Evolutionary conservation across 2,113 vertebrate genomes (phyloP).

Genomic region (Chelonoidis abingdonii): DNA sequence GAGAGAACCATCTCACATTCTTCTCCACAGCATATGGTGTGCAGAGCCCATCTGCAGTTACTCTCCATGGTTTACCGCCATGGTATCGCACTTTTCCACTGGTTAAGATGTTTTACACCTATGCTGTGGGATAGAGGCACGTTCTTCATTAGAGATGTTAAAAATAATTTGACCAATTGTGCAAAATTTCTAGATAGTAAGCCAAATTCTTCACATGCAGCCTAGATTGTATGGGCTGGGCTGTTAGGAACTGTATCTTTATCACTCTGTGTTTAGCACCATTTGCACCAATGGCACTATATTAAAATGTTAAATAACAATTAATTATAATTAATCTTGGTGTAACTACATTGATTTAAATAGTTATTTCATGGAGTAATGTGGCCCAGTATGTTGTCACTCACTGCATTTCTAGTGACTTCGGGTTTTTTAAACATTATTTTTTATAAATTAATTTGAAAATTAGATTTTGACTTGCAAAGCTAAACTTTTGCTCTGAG

Average conservation of each 20-base stretch:
- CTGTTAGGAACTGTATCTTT: neutral
- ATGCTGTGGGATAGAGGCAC: neutral
- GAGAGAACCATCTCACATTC: neutral
- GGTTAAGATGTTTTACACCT: neutral
- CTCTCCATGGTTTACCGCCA: neutral
- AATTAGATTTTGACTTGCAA: conserved; percentile 63
- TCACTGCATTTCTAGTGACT: neutral
- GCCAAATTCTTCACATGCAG: neutral
- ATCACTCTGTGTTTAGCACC: neutral
- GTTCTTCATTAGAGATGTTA: neutral
- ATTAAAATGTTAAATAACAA: conserved; percentile 42
- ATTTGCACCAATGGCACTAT: conserved; percentile 40
- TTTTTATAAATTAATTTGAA: conserved; percentile 65
- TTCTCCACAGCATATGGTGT: neutral
- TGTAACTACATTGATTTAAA: conserved; percentile 52
- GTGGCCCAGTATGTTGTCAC: conserved; percentile 52
- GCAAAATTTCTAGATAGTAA: neutral
- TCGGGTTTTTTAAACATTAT: neutral
- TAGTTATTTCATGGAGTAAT: conserved; percentile 65
- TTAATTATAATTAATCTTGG: conserved; percentile 66
- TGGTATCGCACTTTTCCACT: neutral
- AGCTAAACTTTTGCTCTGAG: conserved; percentile 66
- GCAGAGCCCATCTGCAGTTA: neutral
- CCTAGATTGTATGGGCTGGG: neutral
- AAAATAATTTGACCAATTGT: neutral